A percentile compares a stretch with the other conserved stretches of the same genome.
These are phyloP conservation scores for Pachypanchax playfairii DNA, from an alignment of 2,113 vertebrate genomes.

Conservation along the genomic window DNA sequence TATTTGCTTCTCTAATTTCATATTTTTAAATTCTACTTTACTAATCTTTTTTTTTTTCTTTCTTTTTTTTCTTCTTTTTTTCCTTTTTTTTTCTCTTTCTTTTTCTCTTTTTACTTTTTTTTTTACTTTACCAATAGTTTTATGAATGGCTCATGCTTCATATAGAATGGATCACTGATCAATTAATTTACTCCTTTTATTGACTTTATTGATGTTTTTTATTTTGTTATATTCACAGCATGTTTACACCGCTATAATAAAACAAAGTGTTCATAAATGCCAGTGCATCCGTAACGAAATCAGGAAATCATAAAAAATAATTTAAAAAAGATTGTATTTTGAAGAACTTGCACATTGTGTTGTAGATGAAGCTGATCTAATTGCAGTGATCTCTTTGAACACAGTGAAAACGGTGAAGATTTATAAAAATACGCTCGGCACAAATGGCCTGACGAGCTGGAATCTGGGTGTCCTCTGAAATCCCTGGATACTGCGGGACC, in stretches of 20 bases:
- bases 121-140: background rate
- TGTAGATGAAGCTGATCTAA: too few relatives aligned
- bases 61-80: background rate
- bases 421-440: conserved; percentile 62
- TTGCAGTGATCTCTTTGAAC: conserved; percentile 62
- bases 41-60: conserved; percentile 14
- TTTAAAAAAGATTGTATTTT: too few relatives aligned
- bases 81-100: conserved; percentile 15
- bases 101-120: background rate
- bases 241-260: too few relatives aligned
- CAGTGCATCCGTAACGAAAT: too few relatives aligned
- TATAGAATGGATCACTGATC: background rate
- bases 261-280: too few relatives aligned
- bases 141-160: too few relatives aligned
- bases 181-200: background rate
- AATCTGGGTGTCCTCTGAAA: conserved; percentile 52
- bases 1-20: background rate
- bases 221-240: too few relatives aligned
- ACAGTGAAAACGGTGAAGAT: conserved; percentile 44
- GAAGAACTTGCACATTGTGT: too few relatives aligned
- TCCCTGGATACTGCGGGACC: conserved; percentile 43
- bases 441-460: conserved; percentile 62
- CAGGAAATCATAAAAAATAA: too few relatives aligned
- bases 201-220: background rate
- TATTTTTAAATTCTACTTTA: background rate